Base-by-base conservation (phyloP, 2,797 vertebrate genomes). In the Hephaestus fuliginosus region DNA sequence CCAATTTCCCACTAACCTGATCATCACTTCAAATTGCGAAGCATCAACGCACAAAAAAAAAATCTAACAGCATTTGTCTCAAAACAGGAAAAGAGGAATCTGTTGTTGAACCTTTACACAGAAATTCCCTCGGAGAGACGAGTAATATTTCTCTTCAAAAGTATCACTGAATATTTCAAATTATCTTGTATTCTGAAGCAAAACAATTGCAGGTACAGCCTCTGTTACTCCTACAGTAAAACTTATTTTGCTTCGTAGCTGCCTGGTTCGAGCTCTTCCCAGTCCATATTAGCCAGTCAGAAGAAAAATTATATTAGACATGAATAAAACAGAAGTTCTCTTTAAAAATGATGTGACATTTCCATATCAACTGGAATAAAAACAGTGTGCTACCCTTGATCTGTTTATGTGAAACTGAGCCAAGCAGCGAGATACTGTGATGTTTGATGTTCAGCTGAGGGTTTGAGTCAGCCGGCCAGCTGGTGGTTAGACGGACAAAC, bases 261-360 rank as follows among this genome's bases (percentile, higher is more conserved):
- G 76, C 72, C 43, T 41, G 65, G 74, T 69, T 41, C 12, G 22
- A 64, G 67, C 80, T 39, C 49, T 64, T 71, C 58, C 70, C 61
- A 63, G 68, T 69, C 71, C 7, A 15, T 10, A 64, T 75, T 63
- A 85, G 30, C n/a, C 78, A 70, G 83, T 67, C 57, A 41, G 48
- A 63, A 57, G 72, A 61, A 76, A 82, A 86, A 85, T 74, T 72
- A 83, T 79, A 81, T 86, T 74, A 79, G 67, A 68, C 78, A 90
- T 86, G 76, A 87, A 90, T 87, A 91, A 88, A 91, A 90, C 76
- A 87, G 46, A 88, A 72, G 88, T 80, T 68, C 60, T 78, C 79
- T 92, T 91, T 91, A 83, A 91, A 25, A 91, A 89, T 28, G 68
- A 87, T 67, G 80, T 86, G 91, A 91, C 90, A 91, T 91, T 91